These are phyloP conservation scores for Tetramorium parvispinum DNA, from an alignment of 1,140 invertebrate genomes.

Conservation along the genomic window DNA sequence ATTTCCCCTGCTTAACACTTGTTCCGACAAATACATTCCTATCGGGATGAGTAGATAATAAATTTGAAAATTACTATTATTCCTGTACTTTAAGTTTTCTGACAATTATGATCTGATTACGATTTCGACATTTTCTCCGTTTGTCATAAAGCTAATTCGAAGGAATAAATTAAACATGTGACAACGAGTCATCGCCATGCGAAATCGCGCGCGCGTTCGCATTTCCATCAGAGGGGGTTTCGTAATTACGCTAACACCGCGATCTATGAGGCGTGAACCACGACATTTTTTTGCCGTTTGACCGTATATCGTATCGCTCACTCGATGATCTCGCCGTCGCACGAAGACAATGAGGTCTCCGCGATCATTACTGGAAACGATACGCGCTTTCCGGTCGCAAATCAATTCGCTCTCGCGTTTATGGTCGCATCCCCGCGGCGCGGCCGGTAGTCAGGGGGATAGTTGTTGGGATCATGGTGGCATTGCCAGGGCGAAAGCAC, in stretches of 20 bases:
- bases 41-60: neutral
- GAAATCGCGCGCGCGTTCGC: conserved; percentile 51
- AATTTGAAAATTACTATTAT: neutral
- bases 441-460: conserved; percentile 79
- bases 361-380: conserved; percentile 84
- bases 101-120: neutral
- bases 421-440: conserved; percentile 82
- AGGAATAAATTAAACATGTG: neutral
- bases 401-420: conserved; percentile 85
- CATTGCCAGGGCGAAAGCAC: conserved; percentile 72
- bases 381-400: conserved; percentile 84
- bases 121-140: neutral
- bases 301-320: conserved; percentile 34
- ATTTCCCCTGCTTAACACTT: neutral
- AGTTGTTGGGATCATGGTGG: conserved; percentile 76
- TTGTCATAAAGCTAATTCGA: neutral
- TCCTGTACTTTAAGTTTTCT: neutral
- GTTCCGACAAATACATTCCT: neutral
- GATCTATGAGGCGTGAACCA: conserved; percentile 64
- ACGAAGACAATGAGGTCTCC: conserved; percentile 76
- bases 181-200: conserved; percentile 17
- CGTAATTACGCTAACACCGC: conserved; percentile 41
- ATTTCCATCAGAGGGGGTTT: conserved; percentile 58
- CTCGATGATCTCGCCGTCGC: conserved; percentile 56
- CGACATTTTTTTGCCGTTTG: conserved; percentile 8